Conservation (phyloP, 2,113 vertebrate species). For the Tragelaphus scriptus region DNA sequence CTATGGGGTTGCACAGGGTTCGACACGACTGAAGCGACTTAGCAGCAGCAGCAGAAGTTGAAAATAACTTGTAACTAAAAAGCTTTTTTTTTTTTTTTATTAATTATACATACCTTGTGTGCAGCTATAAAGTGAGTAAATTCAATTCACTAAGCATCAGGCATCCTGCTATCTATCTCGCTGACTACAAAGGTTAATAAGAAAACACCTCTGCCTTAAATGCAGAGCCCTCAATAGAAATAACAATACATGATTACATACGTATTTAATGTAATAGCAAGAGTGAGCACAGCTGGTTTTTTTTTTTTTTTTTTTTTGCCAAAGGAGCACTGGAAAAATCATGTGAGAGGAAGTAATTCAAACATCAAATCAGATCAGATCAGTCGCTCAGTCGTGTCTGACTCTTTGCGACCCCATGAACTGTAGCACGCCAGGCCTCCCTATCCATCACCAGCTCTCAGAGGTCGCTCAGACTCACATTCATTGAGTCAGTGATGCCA, state of each 20-base stretch:
- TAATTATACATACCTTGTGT: too few relatives aligned
- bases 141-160: neutral
- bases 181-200: neutral
- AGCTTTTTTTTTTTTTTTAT: neutral
- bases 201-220: neutral
- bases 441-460: too few relatives aligned
- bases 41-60: neutral
- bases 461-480: too few relatives aligned
- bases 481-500: too few relatives aligned
- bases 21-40: too few relatives aligned
- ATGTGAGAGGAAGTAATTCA: neutral
- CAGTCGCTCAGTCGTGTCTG: too few relatives aligned
- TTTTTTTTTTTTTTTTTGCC: neutral
- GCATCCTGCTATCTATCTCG: neutral
- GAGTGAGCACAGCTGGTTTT: neutral
- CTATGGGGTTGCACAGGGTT: too few relatives aligned
- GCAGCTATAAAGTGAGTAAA: neutral
- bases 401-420: too few relatives aligned
- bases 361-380: too few relatives aligned
- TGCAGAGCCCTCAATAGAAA: neutral
- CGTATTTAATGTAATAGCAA: neutral
- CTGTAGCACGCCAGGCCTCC: too few relatives aligned
- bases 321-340: neutral
- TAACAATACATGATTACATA: neutral
- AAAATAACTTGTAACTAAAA: neutral